Percentiles rank a stretch among this genome's conserved stretches.
Evolutionary conservation across 1,140 invertebrate genomes (phyloP).

Genomic region (Aporrectodea caliginosa): DNA sequence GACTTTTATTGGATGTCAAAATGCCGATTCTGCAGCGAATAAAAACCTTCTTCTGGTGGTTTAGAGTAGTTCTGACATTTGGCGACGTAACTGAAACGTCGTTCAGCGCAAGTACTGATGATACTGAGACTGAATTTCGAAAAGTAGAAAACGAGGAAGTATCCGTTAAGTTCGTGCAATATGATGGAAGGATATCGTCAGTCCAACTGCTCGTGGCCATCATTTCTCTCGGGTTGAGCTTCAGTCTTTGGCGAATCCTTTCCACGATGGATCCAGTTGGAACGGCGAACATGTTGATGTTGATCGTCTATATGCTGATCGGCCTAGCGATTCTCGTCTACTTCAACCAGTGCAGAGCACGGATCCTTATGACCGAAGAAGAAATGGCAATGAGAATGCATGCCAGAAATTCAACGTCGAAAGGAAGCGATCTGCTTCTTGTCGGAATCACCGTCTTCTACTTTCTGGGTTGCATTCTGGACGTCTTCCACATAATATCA

Average conservation of each 20-base stretch:
- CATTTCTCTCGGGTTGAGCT: background rate
- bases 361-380: too few species aligned
- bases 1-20: too few species aligned
- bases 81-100: background rate
- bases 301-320: background rate
- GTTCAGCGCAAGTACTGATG: background rate
- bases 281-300: background rate
- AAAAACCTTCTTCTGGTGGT: background rate
- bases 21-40: too few species aligned
- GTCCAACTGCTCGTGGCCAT: background rate
- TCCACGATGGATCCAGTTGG: too few species aligned
- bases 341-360: background rate
- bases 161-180: background rate
- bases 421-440: background rate
- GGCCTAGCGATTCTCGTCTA: background rate
- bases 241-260: background rate
- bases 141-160: too few species aligned
- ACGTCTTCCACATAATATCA: background rate
- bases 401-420: background rate
- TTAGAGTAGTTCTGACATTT: background rate
- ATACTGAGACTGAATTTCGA: too few species aligned
- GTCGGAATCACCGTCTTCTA: background rate
- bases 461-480: background rate
- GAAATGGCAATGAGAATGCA: too few species aligned
- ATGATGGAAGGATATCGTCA: background rate